Conservation (phyloP, 2,797 vertebrate genomes). For the Potorous gilbertii region DNA sequence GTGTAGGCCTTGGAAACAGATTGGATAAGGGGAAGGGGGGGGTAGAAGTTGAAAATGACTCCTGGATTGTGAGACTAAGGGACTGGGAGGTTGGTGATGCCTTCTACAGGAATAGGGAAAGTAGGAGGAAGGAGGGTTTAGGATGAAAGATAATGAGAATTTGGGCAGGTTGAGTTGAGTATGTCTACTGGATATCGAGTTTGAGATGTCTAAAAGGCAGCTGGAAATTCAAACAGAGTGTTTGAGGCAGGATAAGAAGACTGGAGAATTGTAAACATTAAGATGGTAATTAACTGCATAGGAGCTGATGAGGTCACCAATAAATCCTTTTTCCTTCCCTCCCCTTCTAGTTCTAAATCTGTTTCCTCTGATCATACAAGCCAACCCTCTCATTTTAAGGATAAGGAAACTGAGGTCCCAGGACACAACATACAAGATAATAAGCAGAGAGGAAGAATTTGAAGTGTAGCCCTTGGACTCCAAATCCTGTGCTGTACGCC, state of each 20-base stretch:
- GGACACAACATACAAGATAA: neutral
- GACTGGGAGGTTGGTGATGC: neutral
- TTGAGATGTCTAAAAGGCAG: neutral
- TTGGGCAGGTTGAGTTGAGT: neutral
- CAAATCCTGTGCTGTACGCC: neutral
- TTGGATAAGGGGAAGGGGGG: neutral
- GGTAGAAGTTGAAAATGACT: neutral
- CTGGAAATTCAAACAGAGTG: neutral
- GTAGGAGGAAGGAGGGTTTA: neutral
- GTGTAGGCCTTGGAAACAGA: neutral
- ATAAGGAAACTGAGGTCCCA: neutral
- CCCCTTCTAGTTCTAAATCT: neutral
- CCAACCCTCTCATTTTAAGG: neutral
- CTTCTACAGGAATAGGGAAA: neutral
- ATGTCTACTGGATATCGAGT: neutral
- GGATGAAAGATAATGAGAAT: neutral
- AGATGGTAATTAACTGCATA: neutral
- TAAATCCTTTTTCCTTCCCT: neutral
- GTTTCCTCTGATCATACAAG: neutral
- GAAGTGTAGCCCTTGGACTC: neutral
- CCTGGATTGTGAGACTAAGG: neutral
- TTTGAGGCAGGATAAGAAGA: neutral
- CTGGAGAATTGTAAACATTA: neutral
- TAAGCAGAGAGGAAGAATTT: neutral
- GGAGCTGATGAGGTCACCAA: neutral